Evolutionary conservation across 2,888 invertebrate species (phyloP), one percentile per base, ranked within the genome.

Genomic region (Autographa gamma): DNA sequence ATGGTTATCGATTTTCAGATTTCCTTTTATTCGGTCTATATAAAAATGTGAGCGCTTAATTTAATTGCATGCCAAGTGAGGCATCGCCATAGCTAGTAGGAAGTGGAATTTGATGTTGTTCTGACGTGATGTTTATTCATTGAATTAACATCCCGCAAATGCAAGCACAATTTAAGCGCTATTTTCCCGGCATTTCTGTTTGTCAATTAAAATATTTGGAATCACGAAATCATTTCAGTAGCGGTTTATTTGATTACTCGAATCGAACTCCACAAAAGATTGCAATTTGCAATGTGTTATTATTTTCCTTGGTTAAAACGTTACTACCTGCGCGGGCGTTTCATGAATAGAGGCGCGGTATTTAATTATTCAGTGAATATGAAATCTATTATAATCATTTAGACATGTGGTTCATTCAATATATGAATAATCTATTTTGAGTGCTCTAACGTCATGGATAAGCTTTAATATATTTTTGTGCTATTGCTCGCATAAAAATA

Each of bases 201-300:
- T 94, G 94, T 93, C 95, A 94, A 93, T 95, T 94, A 94, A 94
- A 95, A 94, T 94, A 94, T 93, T 94, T 94, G 90, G 91, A 93
- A 94, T 92, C 92, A 92, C 84, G 92, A 93, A 94, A 94, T 94
- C 88, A 94, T 94, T 94, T 92, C 92, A 87, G 91, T 89, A 85
- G 90, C 90, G 86, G 90, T 91, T 93, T 92, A 93, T 93, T 94
- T 91, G 88, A 91, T 92, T 92, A 90, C 81, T 86, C 89, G 81
- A 86, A 85, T 79, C 71, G 85, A 90, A 88, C 85, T 88, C 72
- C 80, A 87, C 86, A 88, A 90, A 89, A 90, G 86, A 89, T 84
- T 85, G 83, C 82, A 88, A 88, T 87, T 88, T 89, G 84, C 83
- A 73, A 79, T 86, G 83, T 74, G 79, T 86, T 85, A 83, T 82